These are phyloP conservation scores for Orchesella flavescens DNA, from an alignment of 2,888 invertebrate species.

Conservation along the genomic window DNA sequence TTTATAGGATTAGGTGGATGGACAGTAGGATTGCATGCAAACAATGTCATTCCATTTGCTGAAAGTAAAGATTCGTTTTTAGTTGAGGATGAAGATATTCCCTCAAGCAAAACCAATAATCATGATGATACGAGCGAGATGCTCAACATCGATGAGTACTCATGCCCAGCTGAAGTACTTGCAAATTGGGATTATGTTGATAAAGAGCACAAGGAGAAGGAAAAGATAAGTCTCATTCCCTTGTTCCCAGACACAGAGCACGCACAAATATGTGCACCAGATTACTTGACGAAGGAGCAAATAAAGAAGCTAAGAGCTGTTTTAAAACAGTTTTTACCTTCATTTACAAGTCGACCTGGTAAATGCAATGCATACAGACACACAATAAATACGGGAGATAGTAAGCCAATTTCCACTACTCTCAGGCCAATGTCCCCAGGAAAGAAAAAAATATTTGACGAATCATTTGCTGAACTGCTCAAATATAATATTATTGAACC, in stretches of 20 bases:
- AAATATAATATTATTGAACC: slow-evolving; percentile 55
- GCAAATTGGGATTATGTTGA: too few relatives aligned
- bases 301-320: neutral
- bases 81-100: neutral
- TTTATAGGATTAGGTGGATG: slow-evolving; percentile 21
- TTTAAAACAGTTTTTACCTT: neutral
- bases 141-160: too few relatives aligned
- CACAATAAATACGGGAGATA: slow-evolving; percentile 47
- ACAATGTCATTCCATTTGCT: slow-evolving; percentile 18
- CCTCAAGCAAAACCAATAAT: neutral
- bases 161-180: too few relatives aligned
- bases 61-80: neutral
- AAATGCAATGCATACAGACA: slow-evolving; percentile 34
- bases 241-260: too few relatives aligned
- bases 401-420: slow-evolving; percentile 25
- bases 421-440: slow-evolving; percentile 61
- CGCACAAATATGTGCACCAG: too few relatives aligned
- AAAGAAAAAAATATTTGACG: slow-evolving; percentile 53
- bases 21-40: neutral
- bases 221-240: too few relatives aligned
- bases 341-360: slow-evolving; percentile 42
- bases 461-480: slow-evolving; percentile 53
- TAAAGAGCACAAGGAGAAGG: too few relatives aligned
- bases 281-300: too few relatives aligned
- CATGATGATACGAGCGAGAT: neutral